phyloP scores from a whole-genome alignment of 1,140 invertebrate species.

The Drosophila ananassae region DNA sequence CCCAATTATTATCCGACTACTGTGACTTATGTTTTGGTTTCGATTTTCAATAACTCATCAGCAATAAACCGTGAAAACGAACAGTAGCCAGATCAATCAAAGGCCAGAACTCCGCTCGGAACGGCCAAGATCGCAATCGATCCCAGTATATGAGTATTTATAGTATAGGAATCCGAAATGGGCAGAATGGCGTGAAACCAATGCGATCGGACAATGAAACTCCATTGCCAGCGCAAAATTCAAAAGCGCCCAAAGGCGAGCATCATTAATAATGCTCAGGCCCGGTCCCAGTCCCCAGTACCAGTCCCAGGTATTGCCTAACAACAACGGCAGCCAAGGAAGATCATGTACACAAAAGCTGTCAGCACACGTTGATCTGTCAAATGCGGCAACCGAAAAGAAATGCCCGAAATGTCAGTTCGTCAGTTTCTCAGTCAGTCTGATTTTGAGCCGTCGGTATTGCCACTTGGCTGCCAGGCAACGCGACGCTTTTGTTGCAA shows the following conservation, averaged over 20 bases:
- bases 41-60: constrained; percentile 59
- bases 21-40: constrained; percentile 49
- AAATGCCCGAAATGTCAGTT: constrained; percentile 59
- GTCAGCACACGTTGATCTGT: constrained; percentile 80
- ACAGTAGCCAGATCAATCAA: constrained; percentile 76
- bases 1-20: constrained; percentile 49
- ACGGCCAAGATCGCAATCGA: constrained; percentile 40
- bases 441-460: constrained; percentile 18
- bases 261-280: constrained; percentile 82
- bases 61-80: constrained; percentile 74
- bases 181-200: constrained; percentile 68
- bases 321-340: constrained; percentile 48
- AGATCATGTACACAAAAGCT: constrained; percentile 63
- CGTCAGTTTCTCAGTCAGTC: constrained; percentile 11
- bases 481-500: constrained; percentile 73
- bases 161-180: constrained; percentile 16
- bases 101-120: constrained; percentile 55
- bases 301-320: constrained; percentile 43
- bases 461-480: constrained; percentile 55
- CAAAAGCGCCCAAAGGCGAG: constrained; percentile 75
- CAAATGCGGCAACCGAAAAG: constrained; percentile 70
- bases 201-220: constrained; percentile 69
- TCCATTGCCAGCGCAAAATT: constrained; percentile 70
- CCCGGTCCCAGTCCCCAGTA: not conserved
- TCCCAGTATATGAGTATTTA: constrained; percentile 13